These are phyloP conservation scores for Eilema depressum DNA, from an alignment of 2,888 invertebrate genomes.

Conservation along the genomic window DNA sequence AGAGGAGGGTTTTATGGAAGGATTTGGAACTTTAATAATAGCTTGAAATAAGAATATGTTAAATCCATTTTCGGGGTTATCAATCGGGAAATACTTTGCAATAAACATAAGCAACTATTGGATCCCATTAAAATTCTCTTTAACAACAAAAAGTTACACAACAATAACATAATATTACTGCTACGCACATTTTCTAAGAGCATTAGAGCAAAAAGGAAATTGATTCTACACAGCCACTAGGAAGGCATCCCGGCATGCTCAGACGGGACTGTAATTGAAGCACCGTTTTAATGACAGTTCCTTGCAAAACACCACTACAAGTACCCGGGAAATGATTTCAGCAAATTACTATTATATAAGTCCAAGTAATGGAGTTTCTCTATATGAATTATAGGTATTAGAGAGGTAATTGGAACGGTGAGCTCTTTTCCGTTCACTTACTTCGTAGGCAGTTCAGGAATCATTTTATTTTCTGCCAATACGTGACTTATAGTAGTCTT, in stretches of 20 bases:
- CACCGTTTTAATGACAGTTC: conserved; percentile 83
- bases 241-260: conserved; percentile 64
- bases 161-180: conserved; percentile 1
- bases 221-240: conserved; percentile 50
- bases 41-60: too few species aligned
- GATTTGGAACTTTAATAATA: too few species aligned
- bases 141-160: not conserved
- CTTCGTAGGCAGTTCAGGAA: conserved; percentile 37
- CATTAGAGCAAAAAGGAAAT: conserved; percentile 42
- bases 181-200: conserved; percentile 38
- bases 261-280: conserved; percentile 70
- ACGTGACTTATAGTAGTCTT: not conserved
- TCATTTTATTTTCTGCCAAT: conserved; percentile 32
- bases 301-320: conserved; percentile 70
- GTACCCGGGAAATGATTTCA: conserved; percentile 69
- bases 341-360: conserved; percentile 77
- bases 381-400: conserved; percentile 50
- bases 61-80: too few species aligned
- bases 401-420: conserved; percentile 36
- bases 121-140: not conserved
- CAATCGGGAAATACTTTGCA: too few species aligned
- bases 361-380: conserved; percentile 56
- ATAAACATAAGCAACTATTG: not conserved
- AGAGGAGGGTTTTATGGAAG: too few species aligned
- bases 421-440: conserved; percentile 36